These are phyloP conservation scores for Lochmaea crataegi DNA, from an alignment of 2,888 invertebrate genomes.

Conservation along the genomic window DNA sequence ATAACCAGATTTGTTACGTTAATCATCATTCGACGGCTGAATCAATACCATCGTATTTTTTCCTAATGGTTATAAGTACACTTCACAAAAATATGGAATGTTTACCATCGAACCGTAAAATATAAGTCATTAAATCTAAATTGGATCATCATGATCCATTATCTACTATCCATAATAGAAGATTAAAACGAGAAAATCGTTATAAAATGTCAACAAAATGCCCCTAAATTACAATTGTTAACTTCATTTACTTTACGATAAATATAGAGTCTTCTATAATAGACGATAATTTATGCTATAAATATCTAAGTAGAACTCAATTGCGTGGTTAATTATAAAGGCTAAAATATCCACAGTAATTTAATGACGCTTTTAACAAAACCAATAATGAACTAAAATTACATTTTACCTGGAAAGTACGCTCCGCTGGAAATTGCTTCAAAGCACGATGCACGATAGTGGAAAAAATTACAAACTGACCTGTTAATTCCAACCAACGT, in stretches of 20 bases:
- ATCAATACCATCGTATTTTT: too few relatives aligned
- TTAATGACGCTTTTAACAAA: conserved; percentile 17
- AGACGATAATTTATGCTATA: conserved; percentile 18
- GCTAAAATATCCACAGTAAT: conserved; percentile 9
- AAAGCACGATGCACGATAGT: background rate
- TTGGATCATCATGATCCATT: background rate
- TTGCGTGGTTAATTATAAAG: conserved; percentile 17
- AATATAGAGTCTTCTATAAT: conserved; percentile 18
- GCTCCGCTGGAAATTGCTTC: background rate
- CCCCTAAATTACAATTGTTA: background rate
- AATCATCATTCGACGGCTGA: too few relatives aligned
- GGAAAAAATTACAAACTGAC: conserved; percentile 1
- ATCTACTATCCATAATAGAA: conserved; percentile 1
- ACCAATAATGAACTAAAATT: conserved; percentile 11
- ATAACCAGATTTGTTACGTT: too few relatives aligned
- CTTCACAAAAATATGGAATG: background rate
- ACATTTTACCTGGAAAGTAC: background rate
- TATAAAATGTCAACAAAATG: conserved; percentile 14
- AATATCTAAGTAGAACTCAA: conserved; percentile 18
- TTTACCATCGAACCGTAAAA: background rate
- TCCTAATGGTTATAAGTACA: too few relatives aligned
- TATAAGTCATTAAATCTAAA: background rate
- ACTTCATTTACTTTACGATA: conserved; percentile 12
- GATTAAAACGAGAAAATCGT: background rate
- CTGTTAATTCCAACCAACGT: background rate